phyloP scores from a whole-genome alignment of 1,140 invertebrate genomes.

The Drosophila melanica region DNA sequence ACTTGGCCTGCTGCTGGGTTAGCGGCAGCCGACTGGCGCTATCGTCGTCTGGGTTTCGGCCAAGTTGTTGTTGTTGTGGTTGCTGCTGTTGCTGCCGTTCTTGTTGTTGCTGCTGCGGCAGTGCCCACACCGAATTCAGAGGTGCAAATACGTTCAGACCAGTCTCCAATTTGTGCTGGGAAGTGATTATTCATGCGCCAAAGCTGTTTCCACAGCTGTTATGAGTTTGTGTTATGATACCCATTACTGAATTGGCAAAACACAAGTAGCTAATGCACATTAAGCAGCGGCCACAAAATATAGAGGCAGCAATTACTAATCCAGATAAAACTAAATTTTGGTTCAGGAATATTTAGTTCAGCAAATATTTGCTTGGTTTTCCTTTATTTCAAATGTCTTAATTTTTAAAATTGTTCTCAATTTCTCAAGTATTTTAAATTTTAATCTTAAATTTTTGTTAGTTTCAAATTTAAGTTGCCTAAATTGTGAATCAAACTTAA shows the following conservation, averaged over 20 bases:
- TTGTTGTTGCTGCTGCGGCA: slow-evolving; percentile 16
- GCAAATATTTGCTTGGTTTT: no score
- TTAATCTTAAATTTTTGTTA: no score
- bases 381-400: no score
- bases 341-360: no score
- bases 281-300: no score
- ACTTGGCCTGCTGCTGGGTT: slow-evolving; percentile 18
- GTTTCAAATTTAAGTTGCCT: no score
- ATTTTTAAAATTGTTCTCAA: no score
- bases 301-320: no score
- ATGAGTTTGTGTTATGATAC: slow-evolving; percentile 40
- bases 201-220: slow-evolving; percentile 47
- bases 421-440: no score
- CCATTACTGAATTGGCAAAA: neutral
- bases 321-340: no score
- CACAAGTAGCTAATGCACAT: no score
- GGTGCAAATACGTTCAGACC: slow-evolving; percentile 80
- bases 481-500: no score
- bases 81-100: slow-evolving; percentile 1
- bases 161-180: slow-evolving; percentile 78
- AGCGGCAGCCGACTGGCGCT: slow-evolving; percentile 73
- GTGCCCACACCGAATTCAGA: slow-evolving; percentile 81
- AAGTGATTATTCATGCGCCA: slow-evolving; percentile 74
- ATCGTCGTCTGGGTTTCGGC: slow-evolving; percentile 39
- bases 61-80: slow-evolving; percentile 28